These are phyloP conservation scores for Indicator indicator DNA, from an alignment of 2,113 vertebrate species.

Conservation along the genomic window DNA sequence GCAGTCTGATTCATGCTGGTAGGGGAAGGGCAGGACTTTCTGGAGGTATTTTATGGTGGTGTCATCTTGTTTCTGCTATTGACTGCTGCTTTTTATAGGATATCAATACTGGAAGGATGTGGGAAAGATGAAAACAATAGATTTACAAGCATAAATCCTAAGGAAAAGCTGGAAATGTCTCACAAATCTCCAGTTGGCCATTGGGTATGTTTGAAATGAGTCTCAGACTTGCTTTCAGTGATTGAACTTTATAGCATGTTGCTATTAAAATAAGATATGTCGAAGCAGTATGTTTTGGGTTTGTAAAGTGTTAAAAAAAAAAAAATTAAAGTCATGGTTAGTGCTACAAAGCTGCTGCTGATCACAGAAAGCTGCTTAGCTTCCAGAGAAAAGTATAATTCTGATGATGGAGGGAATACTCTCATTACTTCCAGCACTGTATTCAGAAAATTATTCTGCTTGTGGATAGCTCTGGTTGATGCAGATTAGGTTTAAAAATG, in stretches of 20 bases:
- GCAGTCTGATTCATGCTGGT: background rate
- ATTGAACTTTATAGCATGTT: background rate
- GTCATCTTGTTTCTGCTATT: background rate
- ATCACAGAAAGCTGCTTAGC: background rate
- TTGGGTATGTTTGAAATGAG: background rate
- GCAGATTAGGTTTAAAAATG: background rate
- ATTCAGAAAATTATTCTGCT: background rate
- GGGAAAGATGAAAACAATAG: background rate
- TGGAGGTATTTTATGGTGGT: background rate
- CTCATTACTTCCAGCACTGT: background rate
- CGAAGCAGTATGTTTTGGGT: background rate
- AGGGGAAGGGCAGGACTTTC: background rate
- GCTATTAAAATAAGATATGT: background rate
- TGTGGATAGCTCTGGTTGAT: background rate
- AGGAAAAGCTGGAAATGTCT: background rate
- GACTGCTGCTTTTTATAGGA: background rate
- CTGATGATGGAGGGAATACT: background rate
- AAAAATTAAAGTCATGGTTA: background rate
- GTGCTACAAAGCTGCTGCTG: background rate
- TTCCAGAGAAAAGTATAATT: background rate
- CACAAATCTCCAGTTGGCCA: background rate
- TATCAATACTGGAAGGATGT: background rate
- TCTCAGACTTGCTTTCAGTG: background rate
- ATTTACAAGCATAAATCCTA: constrained; percentile 1
- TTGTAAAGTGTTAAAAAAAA: background rate